These are phyloP conservation scores for Scaptomyza tumidula DNA, from an alignment of 2,888 invertebrate species.

Conservation along the genomic window DNA sequence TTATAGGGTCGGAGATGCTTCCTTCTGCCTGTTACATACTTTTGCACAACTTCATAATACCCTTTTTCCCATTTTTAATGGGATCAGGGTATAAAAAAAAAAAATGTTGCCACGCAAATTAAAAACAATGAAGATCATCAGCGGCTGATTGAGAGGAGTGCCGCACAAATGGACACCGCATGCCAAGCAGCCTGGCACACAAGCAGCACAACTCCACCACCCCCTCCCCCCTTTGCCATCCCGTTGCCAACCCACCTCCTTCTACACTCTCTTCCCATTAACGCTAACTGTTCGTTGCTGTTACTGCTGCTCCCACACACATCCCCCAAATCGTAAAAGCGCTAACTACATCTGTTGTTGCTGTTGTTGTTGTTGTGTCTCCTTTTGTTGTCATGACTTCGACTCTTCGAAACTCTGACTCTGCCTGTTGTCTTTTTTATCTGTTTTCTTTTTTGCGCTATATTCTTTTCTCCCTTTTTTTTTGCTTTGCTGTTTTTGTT, in stretches of 20 bases:
- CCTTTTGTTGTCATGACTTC: constrained; percentile 52
- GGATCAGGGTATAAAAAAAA: too few relatives aligned
- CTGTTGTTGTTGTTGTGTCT: constrained; percentile 27
- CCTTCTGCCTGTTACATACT: too few relatives aligned
- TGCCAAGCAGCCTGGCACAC: constrained; percentile 54
- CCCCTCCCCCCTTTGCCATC: neutral
- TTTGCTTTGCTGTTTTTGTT: neutral
- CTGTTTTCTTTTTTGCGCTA: constrained; percentile 33
- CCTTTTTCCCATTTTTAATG: too few relatives aligned
- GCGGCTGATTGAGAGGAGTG: constrained; percentile 72
- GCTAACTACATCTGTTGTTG: too few relatives aligned
- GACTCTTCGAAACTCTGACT: constrained; percentile 25
- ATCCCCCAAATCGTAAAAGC: constrained; percentile 11
- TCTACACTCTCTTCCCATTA: constrained; percentile 3
- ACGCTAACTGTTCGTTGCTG: constrained; percentile 11
- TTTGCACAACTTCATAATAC: too few relatives aligned
- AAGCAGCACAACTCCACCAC: neutral
- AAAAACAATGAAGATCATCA: constrained; percentile 78
- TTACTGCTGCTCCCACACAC: constrained; percentile 26
- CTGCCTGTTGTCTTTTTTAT: constrained; percentile 36
- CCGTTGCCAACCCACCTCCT: neutral
- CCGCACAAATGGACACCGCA: constrained; percentile 66
- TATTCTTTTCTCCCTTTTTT: constrained; percentile 20
- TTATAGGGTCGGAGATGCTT: too few relatives aligned
- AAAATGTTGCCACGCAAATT: constrained; percentile 58